phyloP scores from a whole-genome alignment of 2,797 vertebrate genomes.

The Molossus molossus region DNA sequence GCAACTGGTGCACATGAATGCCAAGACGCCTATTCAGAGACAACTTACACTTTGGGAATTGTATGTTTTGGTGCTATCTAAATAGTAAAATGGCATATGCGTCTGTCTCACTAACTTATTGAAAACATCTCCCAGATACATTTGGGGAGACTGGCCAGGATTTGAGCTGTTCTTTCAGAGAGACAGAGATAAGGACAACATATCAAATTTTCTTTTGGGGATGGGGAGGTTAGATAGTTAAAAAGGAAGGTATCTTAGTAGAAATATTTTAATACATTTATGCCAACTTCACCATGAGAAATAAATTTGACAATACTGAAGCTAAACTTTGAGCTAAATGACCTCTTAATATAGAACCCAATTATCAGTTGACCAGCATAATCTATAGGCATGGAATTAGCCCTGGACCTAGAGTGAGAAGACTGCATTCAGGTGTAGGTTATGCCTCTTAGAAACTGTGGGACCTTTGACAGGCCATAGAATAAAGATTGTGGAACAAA shows the following conservation, averaged over 20 bases:
- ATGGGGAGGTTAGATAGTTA: not conserved
- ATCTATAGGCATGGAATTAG: not conserved
- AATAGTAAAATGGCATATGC: conserved; percentile 73
- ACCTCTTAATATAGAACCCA: not conserved
- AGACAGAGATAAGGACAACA: not conserved
- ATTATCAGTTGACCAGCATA: not conserved
- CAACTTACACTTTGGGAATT: conserved; percentile 77
- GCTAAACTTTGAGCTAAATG: not conserved
- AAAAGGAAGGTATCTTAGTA: not conserved
- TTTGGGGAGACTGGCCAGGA: not conserved
- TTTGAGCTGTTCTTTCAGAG: conserved; percentile 35
- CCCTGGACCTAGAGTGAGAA: not conserved
- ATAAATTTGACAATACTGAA: not conserved
- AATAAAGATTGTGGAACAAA: not conserved
- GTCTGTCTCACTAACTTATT: conserved; percentile 82
- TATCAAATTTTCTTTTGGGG: not conserved
- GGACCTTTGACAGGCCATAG: not conserved
- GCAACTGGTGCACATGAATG: conserved; percentile 85
- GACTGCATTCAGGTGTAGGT: not conserved
- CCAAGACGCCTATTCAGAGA: conserved; percentile 83
- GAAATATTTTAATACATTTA: conserved; percentile 28
- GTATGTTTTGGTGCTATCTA: conserved; percentile 78
- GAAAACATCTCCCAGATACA: conserved; percentile 73
- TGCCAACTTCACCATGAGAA: not conserved
- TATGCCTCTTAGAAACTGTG: not conserved